phyloP scores from a whole-genome alignment of 2,113 vertebrate genomes.

The Hassar affinis region DNA sequence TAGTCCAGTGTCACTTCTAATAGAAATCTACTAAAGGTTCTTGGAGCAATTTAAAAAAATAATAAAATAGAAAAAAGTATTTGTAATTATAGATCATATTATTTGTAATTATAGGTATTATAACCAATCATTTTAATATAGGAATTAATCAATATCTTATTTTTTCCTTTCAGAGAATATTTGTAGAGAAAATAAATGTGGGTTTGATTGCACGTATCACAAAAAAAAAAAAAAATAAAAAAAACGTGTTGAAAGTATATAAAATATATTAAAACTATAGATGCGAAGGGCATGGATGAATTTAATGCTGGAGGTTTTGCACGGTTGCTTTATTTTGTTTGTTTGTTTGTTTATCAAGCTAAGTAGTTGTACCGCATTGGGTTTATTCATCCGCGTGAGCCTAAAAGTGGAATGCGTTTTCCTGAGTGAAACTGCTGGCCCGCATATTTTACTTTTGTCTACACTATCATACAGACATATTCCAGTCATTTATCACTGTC shows the following conservation, averaged over 20 bases:
- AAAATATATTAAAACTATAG: not conserved
- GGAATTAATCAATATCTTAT: too few species aligned
- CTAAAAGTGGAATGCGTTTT: not conserved
- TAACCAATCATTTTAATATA: too few species aligned
- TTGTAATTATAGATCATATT: not conserved
- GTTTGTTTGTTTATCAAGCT: not conserved
- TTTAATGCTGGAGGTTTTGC: not conserved
- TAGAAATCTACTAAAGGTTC: not conserved
- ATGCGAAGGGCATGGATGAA: not conserved
- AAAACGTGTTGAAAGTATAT: not conserved
- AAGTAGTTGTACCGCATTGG: not conserved
- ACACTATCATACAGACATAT: constrained; percentile 29
- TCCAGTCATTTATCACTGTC: constrained; percentile 42
- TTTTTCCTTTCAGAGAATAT: constrained; percentile 1
- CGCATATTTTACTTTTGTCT: constrained; percentile 17
- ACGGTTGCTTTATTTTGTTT: too few species aligned
- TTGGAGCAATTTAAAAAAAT: too few species aligned
- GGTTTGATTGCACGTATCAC: not conserved
- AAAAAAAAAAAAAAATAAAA: not conserved
- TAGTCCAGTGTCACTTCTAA: not conserved
- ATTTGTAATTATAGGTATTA: too few species aligned
- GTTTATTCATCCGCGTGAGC: not conserved
- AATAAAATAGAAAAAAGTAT: not conserved
- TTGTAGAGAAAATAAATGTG: not conserved
- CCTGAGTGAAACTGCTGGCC: not conserved